These are phyloP conservation scores for Oscheius onirici DNA, from an alignment of 2,888 invertebrate genomes.

Conservation along the genomic window DNA sequence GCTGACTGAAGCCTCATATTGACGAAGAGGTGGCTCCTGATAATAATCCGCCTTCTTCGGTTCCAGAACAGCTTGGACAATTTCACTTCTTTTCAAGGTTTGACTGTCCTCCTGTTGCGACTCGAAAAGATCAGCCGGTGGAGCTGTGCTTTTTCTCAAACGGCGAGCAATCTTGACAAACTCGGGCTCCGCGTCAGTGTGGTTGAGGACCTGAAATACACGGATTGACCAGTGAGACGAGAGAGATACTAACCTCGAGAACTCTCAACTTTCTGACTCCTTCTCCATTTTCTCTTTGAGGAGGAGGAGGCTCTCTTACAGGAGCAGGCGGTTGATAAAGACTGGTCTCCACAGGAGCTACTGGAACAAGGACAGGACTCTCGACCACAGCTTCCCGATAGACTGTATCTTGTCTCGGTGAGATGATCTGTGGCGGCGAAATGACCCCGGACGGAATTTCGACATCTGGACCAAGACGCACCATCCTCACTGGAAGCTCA, in stretches of 20 bases:
- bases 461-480: neutral
- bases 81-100: neutral
- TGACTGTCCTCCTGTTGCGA: neutral
- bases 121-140: conserved; percentile 22
- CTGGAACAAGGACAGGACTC: neutral
- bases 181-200: conserved; percentile 29
- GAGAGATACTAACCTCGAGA: neutral
- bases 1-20: neutral
- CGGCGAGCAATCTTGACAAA: conserved; percentile 32
- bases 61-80: neutral
- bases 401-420: neutral
- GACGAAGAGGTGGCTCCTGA: neutral
- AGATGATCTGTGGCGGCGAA: neutral
- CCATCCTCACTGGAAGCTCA: neutral
- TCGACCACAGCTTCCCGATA: neutral
- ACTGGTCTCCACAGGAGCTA: neutral
- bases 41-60: neutral
- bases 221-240: neutral
- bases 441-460: neutral
- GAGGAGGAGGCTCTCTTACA: neutral
- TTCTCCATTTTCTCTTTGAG: neutral
- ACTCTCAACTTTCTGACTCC: conserved; percentile 3
- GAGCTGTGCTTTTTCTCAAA: conserved; percentile 15
- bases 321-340: neutral
- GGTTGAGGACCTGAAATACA: conserved; percentile 20